Percentiles rank a stretch among this genome's conserved stretches.
phyloP scores from a whole-genome alignment of 2,797 vertebrate species.

The Acipenser ruthenus region DNA sequence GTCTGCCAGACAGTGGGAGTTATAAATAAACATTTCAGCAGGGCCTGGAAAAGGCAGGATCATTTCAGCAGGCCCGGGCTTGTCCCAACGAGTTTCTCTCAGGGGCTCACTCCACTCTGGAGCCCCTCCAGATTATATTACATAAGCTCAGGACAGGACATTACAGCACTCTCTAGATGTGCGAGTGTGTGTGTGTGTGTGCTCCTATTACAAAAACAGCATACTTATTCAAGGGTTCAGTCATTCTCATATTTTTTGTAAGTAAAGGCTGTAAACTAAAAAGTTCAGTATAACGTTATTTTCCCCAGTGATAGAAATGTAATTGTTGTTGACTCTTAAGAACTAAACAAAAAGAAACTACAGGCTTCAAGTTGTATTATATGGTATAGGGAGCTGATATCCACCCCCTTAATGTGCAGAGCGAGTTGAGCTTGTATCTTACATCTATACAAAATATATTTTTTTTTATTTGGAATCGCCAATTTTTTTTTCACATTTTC shows the following conservation, averaged over 20 bases:
- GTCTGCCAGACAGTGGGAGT: slow-evolving; percentile 64
- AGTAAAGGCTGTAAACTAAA: background rate
- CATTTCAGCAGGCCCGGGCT: slow-evolving; percentile 57
- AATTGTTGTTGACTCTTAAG: no score
- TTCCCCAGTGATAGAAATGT: background rate
- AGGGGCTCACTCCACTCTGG: slow-evolving; percentile 47
- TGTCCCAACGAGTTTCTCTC: slow-evolving; percentile 38
- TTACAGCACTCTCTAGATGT: slow-evolving; percentile 42
- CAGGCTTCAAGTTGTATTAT: no score
- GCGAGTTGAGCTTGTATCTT: no score
- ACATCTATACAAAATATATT: no score
- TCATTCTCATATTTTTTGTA: slow-evolving; percentile 9
- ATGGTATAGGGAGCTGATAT: no score
- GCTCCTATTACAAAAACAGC: slow-evolving; percentile 33
- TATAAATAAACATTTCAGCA: slow-evolving; percentile 74
- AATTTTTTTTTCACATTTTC: no score
- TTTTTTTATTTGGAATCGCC: no score
- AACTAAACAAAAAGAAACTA: no score
- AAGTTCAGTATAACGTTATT: background rate
- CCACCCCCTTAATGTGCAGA: no score
- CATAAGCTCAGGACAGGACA: slow-evolving; percentile 62
- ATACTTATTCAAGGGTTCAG: slow-evolving; percentile 30
- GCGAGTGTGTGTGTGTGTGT: slow-evolving; percentile 32
- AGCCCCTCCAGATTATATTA: slow-evolving; percentile 70
- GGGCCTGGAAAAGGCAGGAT: slow-evolving; percentile 62